Evolutionary conservation across 2,888 invertebrate species (phyloP).

Genomic region (Orchestes rusci): DNA sequence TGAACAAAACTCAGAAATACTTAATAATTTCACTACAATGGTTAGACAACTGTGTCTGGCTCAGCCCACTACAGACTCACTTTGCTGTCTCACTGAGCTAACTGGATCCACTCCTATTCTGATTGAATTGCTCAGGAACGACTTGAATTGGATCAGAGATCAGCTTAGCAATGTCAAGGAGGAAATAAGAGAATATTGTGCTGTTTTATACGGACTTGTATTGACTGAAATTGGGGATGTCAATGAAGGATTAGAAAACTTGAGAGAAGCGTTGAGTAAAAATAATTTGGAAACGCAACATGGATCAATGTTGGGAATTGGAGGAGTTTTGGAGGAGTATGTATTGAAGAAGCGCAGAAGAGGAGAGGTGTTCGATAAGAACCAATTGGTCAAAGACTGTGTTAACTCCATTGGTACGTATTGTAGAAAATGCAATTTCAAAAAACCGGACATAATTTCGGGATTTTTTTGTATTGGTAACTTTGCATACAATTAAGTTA

Average conservation of each 20-base stretch:
- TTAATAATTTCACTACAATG: conserved; percentile 62
- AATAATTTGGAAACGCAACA: conserved; percentile 69
- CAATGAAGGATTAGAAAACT: no score
- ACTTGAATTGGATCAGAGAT: conserved; percentile 58
- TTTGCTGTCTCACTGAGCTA: conserved; percentile 75
- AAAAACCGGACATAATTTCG: no score
- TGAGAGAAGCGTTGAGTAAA: no score
- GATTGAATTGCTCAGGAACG: conserved; percentile 54
- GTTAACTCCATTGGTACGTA: conserved; percentile 31
- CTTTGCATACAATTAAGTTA: no score
- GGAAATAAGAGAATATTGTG: conserved; percentile 64
- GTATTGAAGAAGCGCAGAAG: conserved; percentile 40
- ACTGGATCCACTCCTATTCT: conserved; percentile 75
- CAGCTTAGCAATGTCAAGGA: conserved; percentile 63
- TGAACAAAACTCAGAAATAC: no score
- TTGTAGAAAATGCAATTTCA: no score
- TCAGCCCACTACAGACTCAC: conserved; percentile 58
- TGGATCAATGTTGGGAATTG: conserved; percentile 66
- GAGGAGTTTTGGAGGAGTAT: conserved; percentile 63
- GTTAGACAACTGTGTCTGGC: conserved; percentile 59
- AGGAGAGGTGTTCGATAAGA: conserved; percentile 42
- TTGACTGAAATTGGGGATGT: conserved; percentile 53
- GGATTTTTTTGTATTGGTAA: no score
- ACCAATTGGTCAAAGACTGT: conserved; percentile 55
- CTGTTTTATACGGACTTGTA: conserved; percentile 64